Percentiles rank a stretch among this genome's conserved stretches.
Conservation (phyloP, 2,113 vertebrate genomes). For the Cacatua alba region DNA sequence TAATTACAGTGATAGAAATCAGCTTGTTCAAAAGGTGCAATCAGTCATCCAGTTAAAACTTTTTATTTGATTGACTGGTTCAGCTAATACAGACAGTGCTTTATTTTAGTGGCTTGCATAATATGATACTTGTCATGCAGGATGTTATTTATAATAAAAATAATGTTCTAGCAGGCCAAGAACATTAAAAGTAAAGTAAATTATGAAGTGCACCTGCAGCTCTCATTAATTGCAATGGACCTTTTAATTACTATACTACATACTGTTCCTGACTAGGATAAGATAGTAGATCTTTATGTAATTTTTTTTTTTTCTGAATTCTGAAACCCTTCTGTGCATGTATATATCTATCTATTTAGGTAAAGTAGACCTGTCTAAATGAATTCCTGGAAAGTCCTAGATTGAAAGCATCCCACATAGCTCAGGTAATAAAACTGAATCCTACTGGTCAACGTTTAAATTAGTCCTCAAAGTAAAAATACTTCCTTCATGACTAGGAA, state of each 20-base stretch:
- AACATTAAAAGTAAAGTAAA: conserved; percentile 1
- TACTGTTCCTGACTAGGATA: neutral
- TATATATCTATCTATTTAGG: too few species aligned
- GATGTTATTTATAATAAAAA: neutral
- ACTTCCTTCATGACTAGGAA: neutral
- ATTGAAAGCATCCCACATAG: neutral
- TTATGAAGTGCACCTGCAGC: neutral
- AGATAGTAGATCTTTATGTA: neutral
- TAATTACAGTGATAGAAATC: neutral
- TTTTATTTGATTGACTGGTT: neutral
- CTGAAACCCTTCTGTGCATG: neutral
- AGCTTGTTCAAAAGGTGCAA: neutral
- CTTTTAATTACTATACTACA: neutral
- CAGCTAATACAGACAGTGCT: neutral
- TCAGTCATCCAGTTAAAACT: neutral
- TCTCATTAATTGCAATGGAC: neutral
- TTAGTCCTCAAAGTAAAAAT: conserved; percentile 22
- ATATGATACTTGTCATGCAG: neutral
- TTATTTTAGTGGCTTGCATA: neutral
- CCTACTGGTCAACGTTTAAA: neutral
- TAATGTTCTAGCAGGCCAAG: neutral
- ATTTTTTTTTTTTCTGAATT: neutral
- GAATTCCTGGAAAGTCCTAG: neutral
- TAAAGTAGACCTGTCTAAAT: neutral
- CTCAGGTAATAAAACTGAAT: neutral